Percentiles rank a stretch among this genome's conserved stretches.
These are phyloP conservation scores for Adelosebastes latens DNA, from an alignment of 2,797 vertebrate genomes.

Conservation along the genomic window DNA sequence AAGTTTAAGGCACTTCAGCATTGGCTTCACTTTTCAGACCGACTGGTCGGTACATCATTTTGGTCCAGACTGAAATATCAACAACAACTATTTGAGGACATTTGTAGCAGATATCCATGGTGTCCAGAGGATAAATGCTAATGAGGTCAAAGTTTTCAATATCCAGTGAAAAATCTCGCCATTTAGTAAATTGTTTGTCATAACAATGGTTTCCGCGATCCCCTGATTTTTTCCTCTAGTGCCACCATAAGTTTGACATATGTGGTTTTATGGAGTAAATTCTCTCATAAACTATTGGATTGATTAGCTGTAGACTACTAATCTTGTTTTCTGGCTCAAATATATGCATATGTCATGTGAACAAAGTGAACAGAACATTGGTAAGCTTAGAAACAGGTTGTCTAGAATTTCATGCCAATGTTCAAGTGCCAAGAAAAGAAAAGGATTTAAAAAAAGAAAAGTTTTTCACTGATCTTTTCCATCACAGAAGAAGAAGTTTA, in stretches of 20 bases:
- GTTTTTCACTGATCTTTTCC: neutral
- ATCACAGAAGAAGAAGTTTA: neutral
- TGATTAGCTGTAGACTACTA: neutral
- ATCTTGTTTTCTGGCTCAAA: neutral
- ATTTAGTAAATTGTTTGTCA: neutral
- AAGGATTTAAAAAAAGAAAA: neutral
- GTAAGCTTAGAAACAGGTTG: neutral
- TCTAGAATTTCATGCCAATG: neutral
- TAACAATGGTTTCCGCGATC: neutral
- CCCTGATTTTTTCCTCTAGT: neutral
- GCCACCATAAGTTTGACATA: neutral
- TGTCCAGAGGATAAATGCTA: neutral
- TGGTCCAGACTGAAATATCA: neutral
- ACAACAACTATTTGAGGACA: neutral
- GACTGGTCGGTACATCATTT: neutral
- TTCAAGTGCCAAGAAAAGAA: neutral
- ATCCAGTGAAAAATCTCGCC: neutral
- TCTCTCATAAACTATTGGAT: neutral
- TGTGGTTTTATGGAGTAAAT: neutral
- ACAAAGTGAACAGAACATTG: neutral
- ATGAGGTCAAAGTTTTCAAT: neutral
- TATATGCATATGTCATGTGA: neutral
- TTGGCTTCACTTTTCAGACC: too few relatives aligned
- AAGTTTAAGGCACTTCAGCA: too few relatives aligned
- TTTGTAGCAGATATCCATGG: neutral